A percentile compares a stretch with the other conserved stretches of the same genome.
Conservation (phyloP, 2,113 vertebrate genomes). For the Felis chaus region DNA sequence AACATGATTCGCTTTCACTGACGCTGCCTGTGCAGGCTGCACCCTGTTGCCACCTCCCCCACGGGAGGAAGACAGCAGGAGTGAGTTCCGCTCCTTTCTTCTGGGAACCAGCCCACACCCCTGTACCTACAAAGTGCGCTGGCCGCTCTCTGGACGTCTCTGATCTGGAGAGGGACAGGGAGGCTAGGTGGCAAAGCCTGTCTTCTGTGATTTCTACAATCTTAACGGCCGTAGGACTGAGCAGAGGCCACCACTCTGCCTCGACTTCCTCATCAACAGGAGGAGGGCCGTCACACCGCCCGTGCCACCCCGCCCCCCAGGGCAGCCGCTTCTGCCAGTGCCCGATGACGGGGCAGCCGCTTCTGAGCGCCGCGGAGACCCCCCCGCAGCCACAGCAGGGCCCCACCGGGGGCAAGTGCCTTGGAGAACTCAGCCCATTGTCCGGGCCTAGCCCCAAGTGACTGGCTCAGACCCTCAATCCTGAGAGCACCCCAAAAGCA, state of each 20-base stretch:
- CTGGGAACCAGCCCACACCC: too few species aligned
- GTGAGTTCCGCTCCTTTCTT: background rate
- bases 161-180: too few species aligned
- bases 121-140: accelerated
- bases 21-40: accelerated
- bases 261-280: background rate
- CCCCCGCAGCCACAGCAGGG: accelerated
- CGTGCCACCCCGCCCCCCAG: background rate
- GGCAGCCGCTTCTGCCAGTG: too few species aligned
- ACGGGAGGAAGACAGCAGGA: too few species aligned
- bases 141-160: background rate
- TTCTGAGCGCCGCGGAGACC: accelerated
- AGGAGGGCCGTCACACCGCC: too few species aligned
- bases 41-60: background rate
- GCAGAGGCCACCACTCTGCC: background rate
- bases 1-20: background rate
- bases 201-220: accelerated
- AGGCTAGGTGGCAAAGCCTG: too few species aligned
- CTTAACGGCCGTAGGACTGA: background rate
- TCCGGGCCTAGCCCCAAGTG: background rate
- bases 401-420: accelerated
- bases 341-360: background rate
- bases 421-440: background rate
- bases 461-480: background rate
- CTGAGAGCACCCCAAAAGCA: background rate